Conservation (phyloP, 2,888 invertebrate genomes). For the Caenorhabditis parvicauda region DNA sequence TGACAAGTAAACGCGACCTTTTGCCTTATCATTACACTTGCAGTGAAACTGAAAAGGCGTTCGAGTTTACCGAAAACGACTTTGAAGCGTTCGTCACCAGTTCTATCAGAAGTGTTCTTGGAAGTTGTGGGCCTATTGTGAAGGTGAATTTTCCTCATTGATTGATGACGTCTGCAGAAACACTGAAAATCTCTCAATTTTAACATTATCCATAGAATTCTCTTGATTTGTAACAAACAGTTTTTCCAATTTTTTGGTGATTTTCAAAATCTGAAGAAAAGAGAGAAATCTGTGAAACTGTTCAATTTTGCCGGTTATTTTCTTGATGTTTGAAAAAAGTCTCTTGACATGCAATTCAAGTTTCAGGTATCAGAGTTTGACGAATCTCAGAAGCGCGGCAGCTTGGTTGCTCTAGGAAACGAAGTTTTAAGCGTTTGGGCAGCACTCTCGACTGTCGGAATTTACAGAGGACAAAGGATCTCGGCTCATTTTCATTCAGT, state of each 20-base stretch:
- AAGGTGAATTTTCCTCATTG: slow-evolving; percentile 14
- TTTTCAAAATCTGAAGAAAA: background rate
- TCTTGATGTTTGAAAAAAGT: too few species aligned
- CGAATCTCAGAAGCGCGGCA: slow-evolving; percentile 30
- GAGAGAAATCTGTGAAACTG: too few species aligned
- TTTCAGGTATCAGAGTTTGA: slow-evolving; percentile 42
- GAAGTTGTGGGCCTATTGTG: slow-evolving; percentile 32
- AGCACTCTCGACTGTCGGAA: slow-evolving; percentile 47
- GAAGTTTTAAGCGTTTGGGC: slow-evolving; percentile 48
- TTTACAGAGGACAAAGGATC: slow-evolving; percentile 36
- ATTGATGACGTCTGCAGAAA: background rate
- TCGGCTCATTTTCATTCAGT: slow-evolving; percentile 48
- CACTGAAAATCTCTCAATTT: background rate
- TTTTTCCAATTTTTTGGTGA: background rate
- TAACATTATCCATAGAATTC: background rate
- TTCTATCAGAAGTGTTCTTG: slow-evolving; percentile 35
- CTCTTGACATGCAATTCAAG: too few species aligned
- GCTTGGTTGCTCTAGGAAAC: slow-evolving; percentile 32
- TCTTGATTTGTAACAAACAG: background rate
- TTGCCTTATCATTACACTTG: slow-evolving; percentile 7
- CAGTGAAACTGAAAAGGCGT: slow-evolving; percentile 34
- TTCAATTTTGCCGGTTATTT: too few species aligned
- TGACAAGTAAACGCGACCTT: background rate
- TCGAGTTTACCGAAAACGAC: too few species aligned
- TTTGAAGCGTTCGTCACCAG: slow-evolving; percentile 40